phyloP scores from a whole-genome alignment of 2,888 invertebrate species.

The Camptogramma bilineatum region DNA sequence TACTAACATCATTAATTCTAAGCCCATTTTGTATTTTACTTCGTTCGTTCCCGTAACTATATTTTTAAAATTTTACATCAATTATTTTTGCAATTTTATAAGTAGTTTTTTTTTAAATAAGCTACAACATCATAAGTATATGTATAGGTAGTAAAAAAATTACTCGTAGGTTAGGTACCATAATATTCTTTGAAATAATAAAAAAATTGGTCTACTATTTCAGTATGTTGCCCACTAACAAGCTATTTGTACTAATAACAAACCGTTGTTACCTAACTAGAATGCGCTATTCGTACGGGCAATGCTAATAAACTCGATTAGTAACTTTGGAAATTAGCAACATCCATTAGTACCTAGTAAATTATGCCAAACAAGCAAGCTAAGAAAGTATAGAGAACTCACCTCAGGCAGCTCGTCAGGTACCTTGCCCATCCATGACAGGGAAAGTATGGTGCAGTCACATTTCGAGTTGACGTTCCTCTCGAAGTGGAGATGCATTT shows the following conservation, averaged over 20 bases:
- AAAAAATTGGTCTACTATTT: slow-evolving; percentile 1
- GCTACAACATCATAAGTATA: too few species aligned
- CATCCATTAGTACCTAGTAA: slow-evolving; percentile 5
- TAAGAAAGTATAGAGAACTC: slow-evolving; percentile 58
- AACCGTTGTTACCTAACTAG: slow-evolving; percentile 37
- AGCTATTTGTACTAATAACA: slow-evolving; percentile 11
- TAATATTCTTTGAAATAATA: too few species aligned
- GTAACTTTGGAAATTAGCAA: slow-evolving; percentile 30
- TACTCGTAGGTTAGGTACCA: too few species aligned
- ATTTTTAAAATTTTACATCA: too few species aligned
- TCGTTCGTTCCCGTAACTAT: too few species aligned
- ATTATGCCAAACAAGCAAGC: neutral
- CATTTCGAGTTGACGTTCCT: slow-evolving; percentile 96
- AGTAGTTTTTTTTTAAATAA: too few species aligned
- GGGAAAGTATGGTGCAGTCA: slow-evolving; percentile 96
- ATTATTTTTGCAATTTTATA: too few species aligned
- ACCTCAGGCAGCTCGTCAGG: slow-evolving; percentile 98
- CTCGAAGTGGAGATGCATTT: slow-evolving; percentile 98
- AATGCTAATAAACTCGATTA: slow-evolving; percentile 36
- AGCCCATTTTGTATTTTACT: too few species aligned
- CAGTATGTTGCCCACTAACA: neutral
- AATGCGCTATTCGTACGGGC: slow-evolving; percentile 21
- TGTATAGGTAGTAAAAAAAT: too few species aligned
- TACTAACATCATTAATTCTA: too few species aligned
- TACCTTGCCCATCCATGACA: slow-evolving; percentile 99